Evolutionary conservation across 2,113 vertebrate genomes (phyloP), one percentile per base, ranked within the genome.

Genomic region (Actenoides lindsayi): DNA sequence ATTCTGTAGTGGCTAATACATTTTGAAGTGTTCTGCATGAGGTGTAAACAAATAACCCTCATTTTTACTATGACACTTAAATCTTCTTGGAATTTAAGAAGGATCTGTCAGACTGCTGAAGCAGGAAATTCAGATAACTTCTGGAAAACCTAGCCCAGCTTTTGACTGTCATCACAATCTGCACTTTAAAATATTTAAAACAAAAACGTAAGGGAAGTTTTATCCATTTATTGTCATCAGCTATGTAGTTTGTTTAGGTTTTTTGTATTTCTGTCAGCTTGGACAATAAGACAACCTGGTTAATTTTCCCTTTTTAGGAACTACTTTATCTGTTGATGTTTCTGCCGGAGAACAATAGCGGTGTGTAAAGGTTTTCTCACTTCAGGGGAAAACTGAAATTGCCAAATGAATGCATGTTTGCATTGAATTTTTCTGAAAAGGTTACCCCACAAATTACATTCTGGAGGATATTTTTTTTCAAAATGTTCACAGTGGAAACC

Each of bases 351-450:
- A 94, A 85, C 83, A 93, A 82, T 82, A 84, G 83, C 33, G n/a
- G 54, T 30, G 2, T 16, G 1, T 46, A 69, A 83, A 20, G 20
- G 67, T 69, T 92, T 91, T 93, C 9, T 5, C 44, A n/a, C 48
- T 91, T n/a, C 2, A 1, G 57, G 63, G 63, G 41, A 76, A 94
- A 85, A 60, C 23, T 65, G 53, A 89, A 60, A 65, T 83, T 83
- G 77, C 76, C 77, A 89, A 93, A 85, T 82, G 83, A 51, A 59
- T 82, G 54, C 70, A 74, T 70, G 83, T 91, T 96, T 91, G 81
- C 77, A 77, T 67, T 96, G 95, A 91, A 96, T 91, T 87, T 91
- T 83, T 95, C 73, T 87, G 62, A 94, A 94, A 97, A 87, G 80
- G 57, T 87, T 85, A 39, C 57, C 54, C 77, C 57, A 59, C 94